phyloP scores from a whole-genome alignment of 2,888 invertebrate species.

The Protula sp. region DNA sequence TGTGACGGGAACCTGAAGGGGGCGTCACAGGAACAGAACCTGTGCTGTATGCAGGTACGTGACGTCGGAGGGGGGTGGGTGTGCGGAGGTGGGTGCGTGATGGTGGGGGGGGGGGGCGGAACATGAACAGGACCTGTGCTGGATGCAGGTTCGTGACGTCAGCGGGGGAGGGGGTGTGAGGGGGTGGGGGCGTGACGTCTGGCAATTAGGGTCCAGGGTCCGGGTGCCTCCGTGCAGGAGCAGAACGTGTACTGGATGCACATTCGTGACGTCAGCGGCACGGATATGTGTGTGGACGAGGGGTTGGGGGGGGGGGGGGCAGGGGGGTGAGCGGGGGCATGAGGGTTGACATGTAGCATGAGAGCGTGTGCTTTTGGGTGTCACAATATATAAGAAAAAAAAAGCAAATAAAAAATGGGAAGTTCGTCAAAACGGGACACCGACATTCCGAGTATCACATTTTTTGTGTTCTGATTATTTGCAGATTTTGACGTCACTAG shows the following conservation, averaged over 20 bases:
- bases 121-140: slow-evolving; percentile 56
- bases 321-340: slow-evolving; percentile 81
- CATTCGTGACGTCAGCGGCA: no score
- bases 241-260: slow-evolving; percentile 57
- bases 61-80: no score
- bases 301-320: slow-evolving; percentile 63
- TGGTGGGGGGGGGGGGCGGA: slow-evolving; percentile 48
- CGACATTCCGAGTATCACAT: no score
- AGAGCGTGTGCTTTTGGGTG: slow-evolving; percentile 56
- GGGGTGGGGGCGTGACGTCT: slow-evolving; percentile 56
- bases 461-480: no score
- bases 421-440: no score
- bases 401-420: no score
- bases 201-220: no score
- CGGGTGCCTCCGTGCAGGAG: slow-evolving; percentile 51
- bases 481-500: slow-evolving; percentile 71
- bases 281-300: no score
- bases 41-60: slow-evolving; percentile 56
- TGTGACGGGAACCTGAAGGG: slow-evolving; percentile 44
- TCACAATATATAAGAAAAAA: no score
- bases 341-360: slow-evolving; percentile 53
- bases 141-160: slow-evolving; percentile 54
- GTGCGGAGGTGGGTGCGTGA: slow-evolving; percentile 64
- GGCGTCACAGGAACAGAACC: slow-evolving; percentile 55
- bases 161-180: no score